Base-by-base conservation (phyloP, 2,797 vertebrate genomes). In the Macropus fuliginosus region DNA sequence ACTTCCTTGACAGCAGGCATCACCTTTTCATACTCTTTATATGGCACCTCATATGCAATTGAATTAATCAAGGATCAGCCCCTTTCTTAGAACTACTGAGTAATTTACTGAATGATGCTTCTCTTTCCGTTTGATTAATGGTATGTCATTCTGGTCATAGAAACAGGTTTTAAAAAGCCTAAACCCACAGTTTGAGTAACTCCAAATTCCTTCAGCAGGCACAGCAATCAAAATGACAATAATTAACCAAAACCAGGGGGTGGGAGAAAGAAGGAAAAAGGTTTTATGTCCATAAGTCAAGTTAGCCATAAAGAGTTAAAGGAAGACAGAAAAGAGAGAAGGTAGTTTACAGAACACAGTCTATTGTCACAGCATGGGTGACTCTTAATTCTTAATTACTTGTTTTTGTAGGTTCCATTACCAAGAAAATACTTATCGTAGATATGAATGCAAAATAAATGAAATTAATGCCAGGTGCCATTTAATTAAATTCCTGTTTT, bases 371-470 rank as follows among this genome's bases (percentile, higher is more conserved):
- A 95, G 29, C 28, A 56, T 56, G 59, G 0, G 56, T 89, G 94
- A 90, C 92, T 96, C 13, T 55, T 95, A 54, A 90, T 74, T 96
- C 28, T 95, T 95, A 95, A 91, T 52, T 46, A 54, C 91, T 59
- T 46, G 18, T 52, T 95, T 97, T 96, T 92, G 55, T 0, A 96
- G 4, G 74, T 87, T 90, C 12, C 57, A 18, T 46, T 95, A 93
- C 93, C 93, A 92, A 95, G n/a, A 10, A 55, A 96, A 95, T 91
- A 1, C 0, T 0, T 34, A 31, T 55, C 96, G 56, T 0, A 29
- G 95, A 18, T 92, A 94, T 92, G 55, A 96, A 91, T 1, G 16
- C 92, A 93, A 97, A 94, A 74, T 90, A 96, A 97, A 97, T 55
- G 0, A 95, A 97, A 56, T 0, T 91, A 55, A 59, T 21, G 12